phyloP scores from a whole-genome alignment of 2,113 vertebrate genomes.

The Tachycineta bicolor region DNA sequence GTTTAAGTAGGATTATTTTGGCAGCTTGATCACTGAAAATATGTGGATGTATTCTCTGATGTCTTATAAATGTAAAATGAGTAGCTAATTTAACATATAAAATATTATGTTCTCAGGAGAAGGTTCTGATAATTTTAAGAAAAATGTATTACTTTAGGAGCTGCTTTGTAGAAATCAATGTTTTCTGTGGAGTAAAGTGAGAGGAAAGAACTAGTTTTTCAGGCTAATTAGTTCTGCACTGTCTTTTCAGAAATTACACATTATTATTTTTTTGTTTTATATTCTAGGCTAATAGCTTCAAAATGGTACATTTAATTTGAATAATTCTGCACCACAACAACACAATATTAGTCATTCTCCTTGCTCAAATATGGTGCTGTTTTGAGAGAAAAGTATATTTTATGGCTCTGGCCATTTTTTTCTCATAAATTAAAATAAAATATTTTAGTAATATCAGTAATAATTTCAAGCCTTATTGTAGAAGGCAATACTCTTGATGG shows the following conservation, averaged over 20 bases:
- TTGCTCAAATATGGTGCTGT: not conserved
- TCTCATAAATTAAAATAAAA: not conserved
- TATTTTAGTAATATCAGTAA: not conserved
- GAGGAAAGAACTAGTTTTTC: not conserved
- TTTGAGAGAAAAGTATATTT: not conserved
- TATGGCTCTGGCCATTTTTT: not conserved
- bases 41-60: not conserved
- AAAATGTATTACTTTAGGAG: not conserved
- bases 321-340: not conserved
- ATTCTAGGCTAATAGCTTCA: not conserved
- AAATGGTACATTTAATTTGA: not conserved
- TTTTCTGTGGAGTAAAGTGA: not conserved
- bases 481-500: not conserved
- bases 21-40: not conserved
- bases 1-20: not conserved
- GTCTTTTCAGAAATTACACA: not conserved
- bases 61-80: not conserved
- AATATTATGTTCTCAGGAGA: not conserved
- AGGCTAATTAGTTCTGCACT: not conserved
- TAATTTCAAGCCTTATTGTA: not conserved
- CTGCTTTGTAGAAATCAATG: not conserved
- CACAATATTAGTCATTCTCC: not conserved
- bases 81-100: not conserved
- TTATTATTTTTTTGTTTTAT: not conserved
- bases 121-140: not conserved